Evolutionary conservation across 1,140 invertebrate genomes (phyloP), one percentile per base, ranked within the genome.

Genomic region (Schlechtendalia chinensis): DNA sequence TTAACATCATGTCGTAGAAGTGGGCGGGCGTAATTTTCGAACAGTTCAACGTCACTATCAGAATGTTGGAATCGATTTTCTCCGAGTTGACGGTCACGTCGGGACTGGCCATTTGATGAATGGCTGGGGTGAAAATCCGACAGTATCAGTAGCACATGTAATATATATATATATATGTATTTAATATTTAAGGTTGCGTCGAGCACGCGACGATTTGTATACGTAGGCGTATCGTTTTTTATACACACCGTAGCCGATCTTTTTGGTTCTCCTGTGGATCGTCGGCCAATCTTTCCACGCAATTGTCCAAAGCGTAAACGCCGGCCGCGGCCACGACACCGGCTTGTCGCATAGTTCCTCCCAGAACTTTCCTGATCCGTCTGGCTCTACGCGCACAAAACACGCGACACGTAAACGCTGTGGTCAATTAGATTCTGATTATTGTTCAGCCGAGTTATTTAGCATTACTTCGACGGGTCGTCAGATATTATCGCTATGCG

Each of bases 281-380:
- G 0, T 90, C 85, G 5, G 83, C 83, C 32, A 98, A 86, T 56
- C 89, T 86, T 0, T 92, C 90, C 1, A 92, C 88, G 80, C 92
- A 90, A 80, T 92, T 89, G 19, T 96, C 91, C 12, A 98, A 84
- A 0, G 94, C 92, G 8, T 94, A 90, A 0, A 96, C 83, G 1
- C 94, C 95, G 27, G 95, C 93, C 0, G 94, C 95, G 5, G 96
- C 96, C 12, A 98, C 84, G 47, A 97, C 87, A 11, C 97, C 97
- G 32, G 88, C 90, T 87, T 98, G 96, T 81, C 96, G 87, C 94
- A 97, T 95, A 0, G 92, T 96, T 24, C 96, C 96, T 19, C 97
- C 97, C 19, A 98, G 84, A 63, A 91, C 92, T 86, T 98, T 98
- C n/a, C 96, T 88, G 5, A 91, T 83, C 81, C 94, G 89, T 16